Evolutionary conservation across 2,888 invertebrate genomes (phyloP), one percentile per base, ranked within the genome.

Genomic region (Xanthorhoe spadicearia): DNA sequence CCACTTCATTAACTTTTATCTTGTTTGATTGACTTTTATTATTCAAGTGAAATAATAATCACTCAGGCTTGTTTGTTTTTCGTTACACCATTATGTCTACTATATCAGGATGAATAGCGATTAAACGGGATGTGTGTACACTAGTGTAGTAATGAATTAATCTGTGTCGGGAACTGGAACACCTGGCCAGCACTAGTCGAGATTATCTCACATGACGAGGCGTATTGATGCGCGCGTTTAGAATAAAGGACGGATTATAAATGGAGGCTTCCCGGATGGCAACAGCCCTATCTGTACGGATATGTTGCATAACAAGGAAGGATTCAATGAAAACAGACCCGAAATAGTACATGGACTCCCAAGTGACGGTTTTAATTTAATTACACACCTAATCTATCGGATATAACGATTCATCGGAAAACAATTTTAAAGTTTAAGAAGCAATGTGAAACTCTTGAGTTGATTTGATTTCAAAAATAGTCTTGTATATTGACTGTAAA

Each of bases 131-230:
- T 53, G 56, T 49, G 17, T 61, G 32, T 61, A 56, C 8, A 9
- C 4, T 10, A 38, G 51, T 1, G 13, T 57, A 19, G 64, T 49
- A 51, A 58, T 50, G 19, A 66, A 52, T 62, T 51, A 61, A 61
- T 64, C 53, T 55, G 43, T 50, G 52, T 35, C 65, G 66, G 55
- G 69, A 68, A 66, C 49, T 64, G 55, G 55, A 18, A 62, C 69
- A 71, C 71, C 68, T 71, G 71, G 56, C 69, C 71, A 71, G 64
- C 71, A 64, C 71, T 71, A 73, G 60, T 56, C 64, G 73, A 79
- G 79, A 81, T 80, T 80, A 77, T 77, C 77, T 72, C 69, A 70
- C 69, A 75, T 76, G 74, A 76, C 73, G 72, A 73, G 59, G 73
- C 74, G 66, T 72, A 77, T 76, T 71, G 75, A 80, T 77, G 71